Evolutionary conservation across 2,797 vertebrate genomes (phyloP).

Genomic region (Melanogrammus aeglefinus): DNA sequence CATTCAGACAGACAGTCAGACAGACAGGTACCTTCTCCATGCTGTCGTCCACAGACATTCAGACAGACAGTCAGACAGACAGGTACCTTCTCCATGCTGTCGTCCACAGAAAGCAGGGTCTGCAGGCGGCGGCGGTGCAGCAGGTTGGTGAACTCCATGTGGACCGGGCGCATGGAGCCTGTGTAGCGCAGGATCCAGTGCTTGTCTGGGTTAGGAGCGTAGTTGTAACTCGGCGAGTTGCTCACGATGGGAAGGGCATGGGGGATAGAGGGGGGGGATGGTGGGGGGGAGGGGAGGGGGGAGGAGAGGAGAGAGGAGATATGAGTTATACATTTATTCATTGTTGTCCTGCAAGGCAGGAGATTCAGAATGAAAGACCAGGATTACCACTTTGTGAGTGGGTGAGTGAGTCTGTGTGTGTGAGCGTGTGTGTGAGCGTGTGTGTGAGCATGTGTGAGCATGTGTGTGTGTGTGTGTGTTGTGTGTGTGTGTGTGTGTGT

Average conservation of each 20-base stretch:
- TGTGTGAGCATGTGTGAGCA: no score
- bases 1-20: no score
- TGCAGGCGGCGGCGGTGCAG: conserved; percentile 92
- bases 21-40: no score
- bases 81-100: no score
- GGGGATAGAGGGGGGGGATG: background rate
- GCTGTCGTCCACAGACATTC: no score
- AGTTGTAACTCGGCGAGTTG: no score
- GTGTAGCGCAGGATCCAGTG: conserved; percentile 99
- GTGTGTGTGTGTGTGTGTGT: no score
- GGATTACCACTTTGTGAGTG: no score
- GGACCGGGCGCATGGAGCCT: conserved; percentile 92
- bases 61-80: no score
- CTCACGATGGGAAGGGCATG: no score
- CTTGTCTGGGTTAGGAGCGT: conserved; percentile 93
- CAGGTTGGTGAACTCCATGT: conserved; percentile 98
- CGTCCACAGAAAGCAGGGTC: conserved; percentile 79
- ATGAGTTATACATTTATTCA: background rate
- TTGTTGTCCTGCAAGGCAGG: background rate
- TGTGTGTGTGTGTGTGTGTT: no score
- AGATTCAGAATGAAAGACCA: background rate
- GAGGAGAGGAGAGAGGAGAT: background rate
- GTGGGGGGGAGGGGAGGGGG: background rate
- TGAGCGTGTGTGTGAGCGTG: background rate
- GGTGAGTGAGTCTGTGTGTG: background rate